Conservation (phyloP, 2,797 vertebrate species). For the Hipposideros larvatus region DNA sequence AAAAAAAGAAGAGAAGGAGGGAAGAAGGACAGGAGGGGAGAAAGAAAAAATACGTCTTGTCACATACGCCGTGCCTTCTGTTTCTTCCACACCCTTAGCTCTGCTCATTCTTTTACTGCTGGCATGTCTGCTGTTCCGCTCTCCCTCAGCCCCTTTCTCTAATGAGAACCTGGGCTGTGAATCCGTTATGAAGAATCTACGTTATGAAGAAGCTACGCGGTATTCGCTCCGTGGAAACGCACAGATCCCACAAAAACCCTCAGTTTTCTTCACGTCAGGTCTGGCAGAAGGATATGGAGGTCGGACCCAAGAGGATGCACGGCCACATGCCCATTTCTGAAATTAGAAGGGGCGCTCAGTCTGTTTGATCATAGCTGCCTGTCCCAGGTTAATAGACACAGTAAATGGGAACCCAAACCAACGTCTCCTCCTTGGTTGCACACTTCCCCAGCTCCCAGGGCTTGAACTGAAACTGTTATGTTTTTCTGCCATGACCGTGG, state of each 20-base stretch:
- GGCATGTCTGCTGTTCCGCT: background rate
- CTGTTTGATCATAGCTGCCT: background rate
- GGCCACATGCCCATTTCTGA: background rate
- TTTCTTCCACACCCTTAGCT: background rate
- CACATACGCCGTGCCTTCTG: too few species aligned
- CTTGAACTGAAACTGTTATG: background rate
- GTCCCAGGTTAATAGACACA: background rate
- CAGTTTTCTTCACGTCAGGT: background rate
- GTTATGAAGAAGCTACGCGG: background rate
- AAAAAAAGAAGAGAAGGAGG: background rate
- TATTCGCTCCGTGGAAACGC: background rate
- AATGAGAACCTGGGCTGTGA: background rate
- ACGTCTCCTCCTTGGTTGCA: background rate
- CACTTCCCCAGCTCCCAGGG: background rate
- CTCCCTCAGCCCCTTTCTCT: background rate
- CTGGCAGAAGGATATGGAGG: background rate
- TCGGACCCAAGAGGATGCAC: background rate
- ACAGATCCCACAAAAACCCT: background rate
- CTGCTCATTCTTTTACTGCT: background rate
- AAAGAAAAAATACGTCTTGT: background rate
- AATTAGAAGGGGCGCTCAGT: background rate
- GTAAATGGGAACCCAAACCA: background rate
- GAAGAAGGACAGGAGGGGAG: background rate
- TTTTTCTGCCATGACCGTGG: background rate
- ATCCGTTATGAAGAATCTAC: background rate